phyloP scores from a whole-genome alignment of 2,797 vertebrate species.

The Oophaga sylvatica region DNA sequence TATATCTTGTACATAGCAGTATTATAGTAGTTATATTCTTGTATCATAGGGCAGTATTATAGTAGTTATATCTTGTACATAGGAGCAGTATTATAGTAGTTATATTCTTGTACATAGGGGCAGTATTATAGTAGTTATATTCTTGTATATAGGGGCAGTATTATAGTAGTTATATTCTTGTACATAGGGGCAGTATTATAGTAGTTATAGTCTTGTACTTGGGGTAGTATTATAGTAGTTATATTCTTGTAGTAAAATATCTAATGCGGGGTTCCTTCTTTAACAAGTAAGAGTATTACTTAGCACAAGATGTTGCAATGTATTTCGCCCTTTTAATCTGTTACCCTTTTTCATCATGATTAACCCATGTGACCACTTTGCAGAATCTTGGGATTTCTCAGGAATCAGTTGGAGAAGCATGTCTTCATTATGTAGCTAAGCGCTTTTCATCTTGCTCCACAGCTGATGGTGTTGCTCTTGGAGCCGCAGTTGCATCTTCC shows the following conservation, averaged over 20 bases:
- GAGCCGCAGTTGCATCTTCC: conserved; percentile 78
- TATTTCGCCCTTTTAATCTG: not conserved
- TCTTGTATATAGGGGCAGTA: not conserved
- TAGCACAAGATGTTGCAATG: not conserved
- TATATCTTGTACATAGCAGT: too few relatives aligned
- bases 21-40: not conserved
- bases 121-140: not conserved
- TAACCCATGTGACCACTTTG: not conserved
- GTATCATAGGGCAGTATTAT: not conserved
- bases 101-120: not conserved
- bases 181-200: not conserved
- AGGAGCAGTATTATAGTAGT: not conserved
- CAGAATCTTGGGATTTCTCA: not conserved
- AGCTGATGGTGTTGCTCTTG: conserved; percentile 82
- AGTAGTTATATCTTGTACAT: not conserved
- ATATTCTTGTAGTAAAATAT: too few relatives aligned
- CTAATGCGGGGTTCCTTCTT: too few relatives aligned
- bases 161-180: not conserved
- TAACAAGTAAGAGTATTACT: too few relatives aligned
- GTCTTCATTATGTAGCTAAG: not conserved
- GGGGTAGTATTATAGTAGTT: too few relatives aligned
- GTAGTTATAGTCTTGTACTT: too few relatives aligned
- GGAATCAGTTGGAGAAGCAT: not conserved
- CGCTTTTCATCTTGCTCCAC: not conserved
- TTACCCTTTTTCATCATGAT: not conserved